A percentile compares a stretch with the other conserved stretches of the same genome.
These are phyloP conservation scores for Hemibates koningsi DNA, from an alignment of 2,113 vertebrate species.

Conservation along the genomic window DNA sequence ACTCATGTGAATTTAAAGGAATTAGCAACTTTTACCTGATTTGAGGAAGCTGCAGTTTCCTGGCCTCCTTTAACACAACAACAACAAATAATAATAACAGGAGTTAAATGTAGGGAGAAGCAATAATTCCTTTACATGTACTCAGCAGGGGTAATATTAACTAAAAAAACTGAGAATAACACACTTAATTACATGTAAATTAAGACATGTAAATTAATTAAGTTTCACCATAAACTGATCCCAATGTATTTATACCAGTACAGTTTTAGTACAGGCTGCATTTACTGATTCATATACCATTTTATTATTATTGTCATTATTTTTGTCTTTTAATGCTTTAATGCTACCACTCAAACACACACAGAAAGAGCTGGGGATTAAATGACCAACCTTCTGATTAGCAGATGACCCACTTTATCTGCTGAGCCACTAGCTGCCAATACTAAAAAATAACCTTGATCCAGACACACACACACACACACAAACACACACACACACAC, in stretches of 20 bases:
- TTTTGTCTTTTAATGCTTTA: accelerated
- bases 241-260: neutral
- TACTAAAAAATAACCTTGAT: accelerated
- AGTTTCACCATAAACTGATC: accelerated
- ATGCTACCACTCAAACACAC: accelerated
- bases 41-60: neutral
- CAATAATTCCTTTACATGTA: neutral
- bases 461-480: too few relatives aligned
- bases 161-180: accelerated
- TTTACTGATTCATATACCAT: neutral
- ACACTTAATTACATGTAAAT: neutral
- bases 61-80: accelerated
- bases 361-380: neutral
- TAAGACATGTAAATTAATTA: neutral
- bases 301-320: neutral
- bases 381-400: accelerated
- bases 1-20: neutral
- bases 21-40: neutral
- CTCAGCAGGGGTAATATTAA: neutral
- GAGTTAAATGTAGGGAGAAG: neutral
- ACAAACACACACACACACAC: too few relatives aligned
- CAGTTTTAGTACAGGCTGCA: neutral
- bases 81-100: neutral
- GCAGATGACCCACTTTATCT: accelerated
- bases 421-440: neutral